Evolutionary conservation across 2,888 invertebrate genomes (phyloP), one percentile per base, ranked within the genome.

Genomic region (Brachyopa scutellaris): DNA sequence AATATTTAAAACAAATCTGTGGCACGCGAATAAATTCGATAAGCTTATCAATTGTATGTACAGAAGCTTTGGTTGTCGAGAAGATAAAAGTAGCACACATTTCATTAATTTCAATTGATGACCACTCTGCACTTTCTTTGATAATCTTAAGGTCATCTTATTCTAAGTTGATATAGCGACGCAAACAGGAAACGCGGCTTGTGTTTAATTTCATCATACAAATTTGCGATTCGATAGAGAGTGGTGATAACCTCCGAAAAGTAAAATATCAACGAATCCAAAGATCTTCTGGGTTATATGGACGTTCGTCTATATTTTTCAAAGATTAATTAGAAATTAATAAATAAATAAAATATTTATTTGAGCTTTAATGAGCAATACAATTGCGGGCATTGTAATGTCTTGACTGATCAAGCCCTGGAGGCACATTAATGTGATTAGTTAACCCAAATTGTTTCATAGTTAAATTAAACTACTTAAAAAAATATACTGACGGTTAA

Each of bases 11-110:
- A 26, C 4, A 26, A 6, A 26, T 26, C 6, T 26, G 4, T 55
- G 73, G 59, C 67, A 79, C 79, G 73, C 79, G 79, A 73, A 67
- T 47, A 33, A 66, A 1, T 19, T 33, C 36, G 2, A 5, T 2
- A 9, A 17, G 57, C 36, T 55, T 57, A 73, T 73, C 26, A 66
- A 9, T 33, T 61, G 6, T 4, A 29, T 64, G 23, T 38, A 17
- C 9, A 26, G 6, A 42, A 6, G 7, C 11, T 76, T 36, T 31
- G 5, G 26, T 45, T 33, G 23, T 47, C 45, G 11, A 13, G 29
- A 29, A 38, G 19, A 13, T 45, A 11, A 11, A 21, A 61, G 69
- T 76, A 69, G 55, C 11, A n/a, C 19, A 29, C n/a, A 64, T 8
- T 57, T 21, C 36, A 69, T 57, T 33, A 29, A 47, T 17, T 23